Conservation (phyloP, 2,888 invertebrate genomes). For the Linhomoeus sp. region DNA sequence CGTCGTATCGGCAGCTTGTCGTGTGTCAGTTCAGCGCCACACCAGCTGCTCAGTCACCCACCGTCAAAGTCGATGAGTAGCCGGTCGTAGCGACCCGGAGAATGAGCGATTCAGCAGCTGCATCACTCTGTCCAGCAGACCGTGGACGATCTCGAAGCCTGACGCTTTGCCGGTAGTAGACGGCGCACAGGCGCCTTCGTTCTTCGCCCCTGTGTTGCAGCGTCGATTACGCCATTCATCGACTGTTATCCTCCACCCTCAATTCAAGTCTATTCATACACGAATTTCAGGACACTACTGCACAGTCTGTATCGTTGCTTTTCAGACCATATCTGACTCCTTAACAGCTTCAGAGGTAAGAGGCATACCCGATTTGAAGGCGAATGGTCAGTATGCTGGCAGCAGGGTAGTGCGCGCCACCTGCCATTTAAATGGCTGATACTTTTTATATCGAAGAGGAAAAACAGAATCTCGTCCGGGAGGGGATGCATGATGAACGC, state of each 20-base stretch:
- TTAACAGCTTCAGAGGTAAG: conserved; percentile 82
- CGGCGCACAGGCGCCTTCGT: conserved; percentile 69
- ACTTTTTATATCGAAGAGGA: no score
- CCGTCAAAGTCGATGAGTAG: conserved; percentile 51
- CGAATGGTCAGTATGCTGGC: conserved; percentile 78
- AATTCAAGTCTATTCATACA: no score
- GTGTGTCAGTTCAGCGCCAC: no score
- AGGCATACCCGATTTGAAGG: conserved; percentile 85
- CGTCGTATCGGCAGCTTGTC: no score
- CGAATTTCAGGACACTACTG: neutral
- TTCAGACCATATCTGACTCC: conserved; percentile 73
- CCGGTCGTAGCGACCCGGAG: conserved; percentile 47
- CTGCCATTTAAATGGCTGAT: conserved; percentile 22
- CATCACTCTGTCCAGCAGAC: conserved; percentile 77
- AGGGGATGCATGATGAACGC: conserved; percentile 62
- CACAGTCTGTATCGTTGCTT: conserved; percentile 40
- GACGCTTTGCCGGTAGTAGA: conserved; percentile 78
- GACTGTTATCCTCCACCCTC: no score
- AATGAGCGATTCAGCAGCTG: conserved; percentile 52
- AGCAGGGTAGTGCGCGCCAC: conserved; percentile 62
- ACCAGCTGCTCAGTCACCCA: no score
- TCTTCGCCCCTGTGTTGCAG: conserved; percentile 65
- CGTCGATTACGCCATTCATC: no score
- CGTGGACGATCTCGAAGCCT: conserved; percentile 90
- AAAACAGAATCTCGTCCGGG: no score